Conservation (phyloP, 37 sponge, comb jelly and placozoan species). For the Beroe ovata region DNA sequence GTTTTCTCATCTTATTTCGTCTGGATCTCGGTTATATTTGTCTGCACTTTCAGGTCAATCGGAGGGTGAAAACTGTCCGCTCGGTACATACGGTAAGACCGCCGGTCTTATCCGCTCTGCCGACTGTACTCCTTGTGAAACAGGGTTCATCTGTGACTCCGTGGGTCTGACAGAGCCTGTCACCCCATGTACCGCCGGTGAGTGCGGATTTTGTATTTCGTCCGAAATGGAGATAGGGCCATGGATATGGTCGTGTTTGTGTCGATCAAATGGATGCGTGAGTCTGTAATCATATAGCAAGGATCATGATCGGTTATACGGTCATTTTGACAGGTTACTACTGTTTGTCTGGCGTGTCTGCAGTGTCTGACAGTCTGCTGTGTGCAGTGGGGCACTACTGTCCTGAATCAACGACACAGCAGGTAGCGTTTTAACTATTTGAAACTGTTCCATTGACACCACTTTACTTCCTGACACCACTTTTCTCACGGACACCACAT, state of each 20-base stretch:
- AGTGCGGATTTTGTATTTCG: no score
- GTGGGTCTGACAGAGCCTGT: constrained; percentile 26
- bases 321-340: neutral
- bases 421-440: no score
- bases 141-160: neutral
- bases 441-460: no score
- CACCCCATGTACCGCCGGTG: constrained; percentile 14
- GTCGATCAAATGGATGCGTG: no score
- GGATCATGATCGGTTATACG: no score
- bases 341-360: constrained; percentile 15
- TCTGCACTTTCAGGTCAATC: constrained; percentile 65
- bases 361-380: neutral
- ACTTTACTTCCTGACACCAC: no score
- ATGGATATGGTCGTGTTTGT: no score
- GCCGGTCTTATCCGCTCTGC: neutral
- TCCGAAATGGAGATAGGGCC: no score
- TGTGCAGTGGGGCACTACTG: constrained; percentile 61
- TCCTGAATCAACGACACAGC: neutral
- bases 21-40: no score
- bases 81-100: constrained; percentile 29
- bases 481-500: no score
- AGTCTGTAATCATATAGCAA: no score
- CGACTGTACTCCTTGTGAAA: constrained; percentile 2
- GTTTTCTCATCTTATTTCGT: no score
- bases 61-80: constrained; percentile 31